Conservation (phyloP, 2,888 invertebrate species). For the Mylabris sibirica region DNA sequence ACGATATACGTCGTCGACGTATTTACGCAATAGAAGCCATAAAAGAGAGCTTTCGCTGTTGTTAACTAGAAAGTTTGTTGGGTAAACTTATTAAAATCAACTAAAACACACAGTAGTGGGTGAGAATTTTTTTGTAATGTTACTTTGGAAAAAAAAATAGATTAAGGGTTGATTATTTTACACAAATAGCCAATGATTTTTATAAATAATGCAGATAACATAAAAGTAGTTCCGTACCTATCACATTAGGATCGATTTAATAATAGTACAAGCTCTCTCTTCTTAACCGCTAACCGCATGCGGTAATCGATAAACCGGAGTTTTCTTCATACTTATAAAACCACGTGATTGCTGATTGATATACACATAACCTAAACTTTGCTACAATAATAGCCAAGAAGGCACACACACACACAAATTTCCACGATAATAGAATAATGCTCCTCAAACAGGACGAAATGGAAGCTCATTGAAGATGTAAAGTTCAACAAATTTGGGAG, state of each 20-base stretch:
- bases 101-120: background rate
- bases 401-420: too few species aligned
- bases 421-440: too few species aligned
- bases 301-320: constrained; percentile 43
- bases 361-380: constrained; percentile 33
- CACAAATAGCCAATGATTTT: background rate
- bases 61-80: background rate
- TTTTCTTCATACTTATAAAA: constrained; percentile 36
- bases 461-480: too few species aligned
- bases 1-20: background rate
- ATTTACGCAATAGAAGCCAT: background rate
- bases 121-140: background rate
- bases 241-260: constrained; percentile 50
- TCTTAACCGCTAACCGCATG: constrained; percentile 38
- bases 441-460: too few species aligned
- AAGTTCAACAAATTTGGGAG: background rate
- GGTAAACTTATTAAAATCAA: background rate
- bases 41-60: constrained; percentile 2
- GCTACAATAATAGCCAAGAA: constrained; percentile 14
- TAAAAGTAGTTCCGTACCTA: constrained; percentile 48
- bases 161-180: background rate
- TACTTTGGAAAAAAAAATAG: background rate
- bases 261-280: constrained; percentile 37
- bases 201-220: constrained; percentile 37
- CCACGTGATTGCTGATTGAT: constrained; percentile 35